Base-by-base conservation (phyloP, 2,113 vertebrate genomes). In the Dromas ardeola region DNA sequence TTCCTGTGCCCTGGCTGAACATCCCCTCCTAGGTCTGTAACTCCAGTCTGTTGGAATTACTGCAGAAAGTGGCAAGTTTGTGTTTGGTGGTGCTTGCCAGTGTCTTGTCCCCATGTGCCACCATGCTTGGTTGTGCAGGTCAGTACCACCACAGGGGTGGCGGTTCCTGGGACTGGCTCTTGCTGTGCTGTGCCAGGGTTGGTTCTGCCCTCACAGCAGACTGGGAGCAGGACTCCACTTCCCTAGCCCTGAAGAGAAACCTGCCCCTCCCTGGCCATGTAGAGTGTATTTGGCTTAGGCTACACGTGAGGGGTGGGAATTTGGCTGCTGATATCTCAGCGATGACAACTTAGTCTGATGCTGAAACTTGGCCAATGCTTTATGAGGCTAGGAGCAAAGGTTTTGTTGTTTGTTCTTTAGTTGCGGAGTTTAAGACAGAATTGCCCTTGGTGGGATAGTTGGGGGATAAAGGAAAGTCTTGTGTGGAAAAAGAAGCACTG, bases 291-390 rank as follows among this genome's bases (percentile, higher is more conserved):
- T 93, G 91, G 49, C 71, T 90, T 66, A 36, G 45, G 32, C 66
- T 95, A 74, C 84, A 30, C 2, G 5, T 91, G 94, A 94, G 58
- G 73, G 86, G 71, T 91, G 94, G 91, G 86, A 97, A 95, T 91
- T 83, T 96, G 93, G 93, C 95, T 95, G 58, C 78, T 0, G 1
- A 26, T 70, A 62, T 42, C 49, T 89, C 78, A 7, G 86, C 0
- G 18, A 94, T 93, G 93, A 96, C 91, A 85, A 6, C 66, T 76
- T 50, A 85, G 81, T 93, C 71, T 91, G 78, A 67, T 80, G 91
- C 89, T 97, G 91, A 94, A 97, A 93, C 62, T 69, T 93, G 74
- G 86, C 91, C 93, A 90, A 22, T 58, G 42, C 56, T 90, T 92
- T 85, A 43, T 69, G 52, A 93, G 55, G 62, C 66, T 62, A 13